phyloP scores from a whole-genome alignment of 2,888 invertebrate species.

The Mythimna impura region DNA sequence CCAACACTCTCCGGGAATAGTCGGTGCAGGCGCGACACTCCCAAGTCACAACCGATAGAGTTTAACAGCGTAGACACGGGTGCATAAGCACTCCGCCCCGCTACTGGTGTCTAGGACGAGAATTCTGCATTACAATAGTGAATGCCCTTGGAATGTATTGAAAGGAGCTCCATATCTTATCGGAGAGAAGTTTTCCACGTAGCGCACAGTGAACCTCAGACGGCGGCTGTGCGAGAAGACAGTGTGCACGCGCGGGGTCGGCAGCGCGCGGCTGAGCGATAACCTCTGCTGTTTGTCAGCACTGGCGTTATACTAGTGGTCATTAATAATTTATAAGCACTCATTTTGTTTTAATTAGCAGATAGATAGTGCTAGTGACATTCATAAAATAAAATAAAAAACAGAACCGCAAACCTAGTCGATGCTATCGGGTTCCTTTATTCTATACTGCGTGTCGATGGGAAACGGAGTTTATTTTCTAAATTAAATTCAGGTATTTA shows the following conservation, averaged over 20 bases:
- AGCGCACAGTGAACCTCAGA: constrained; percentile 3
- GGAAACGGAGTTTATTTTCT: too few relatives aligned
- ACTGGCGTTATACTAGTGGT: constrained; percentile 3
- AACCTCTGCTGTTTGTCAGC: constrained; percentile 38
- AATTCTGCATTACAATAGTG: neutral
- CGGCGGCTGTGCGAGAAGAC: neutral
- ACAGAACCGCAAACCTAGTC: too few relatives aligned
- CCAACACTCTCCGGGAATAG: neutral
- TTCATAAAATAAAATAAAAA: too few relatives aligned
- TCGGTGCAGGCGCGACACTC: neutral
- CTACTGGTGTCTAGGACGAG: neutral
- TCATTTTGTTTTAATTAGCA: constrained; percentile 15
- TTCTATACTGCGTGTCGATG: too few relatives aligned
- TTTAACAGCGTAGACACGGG: neutral
- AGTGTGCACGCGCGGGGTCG: constrained; percentile 6
- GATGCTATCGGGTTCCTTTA: too few relatives aligned
- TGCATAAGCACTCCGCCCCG: neutral
- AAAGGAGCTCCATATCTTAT: constrained; percentile 4
- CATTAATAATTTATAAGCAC: neutral
- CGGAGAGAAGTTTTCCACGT: neutral
- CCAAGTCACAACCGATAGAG: neutral
- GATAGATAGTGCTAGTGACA: neutral
- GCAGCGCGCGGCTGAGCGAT: constrained; percentile 12
- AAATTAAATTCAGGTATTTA: too few relatives aligned
- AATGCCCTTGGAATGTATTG: constrained; percentile 6